phyloP scores from a whole-genome alignment of 2,888 invertebrate genomes.

The Drosophila hawaiiensis region DNA sequence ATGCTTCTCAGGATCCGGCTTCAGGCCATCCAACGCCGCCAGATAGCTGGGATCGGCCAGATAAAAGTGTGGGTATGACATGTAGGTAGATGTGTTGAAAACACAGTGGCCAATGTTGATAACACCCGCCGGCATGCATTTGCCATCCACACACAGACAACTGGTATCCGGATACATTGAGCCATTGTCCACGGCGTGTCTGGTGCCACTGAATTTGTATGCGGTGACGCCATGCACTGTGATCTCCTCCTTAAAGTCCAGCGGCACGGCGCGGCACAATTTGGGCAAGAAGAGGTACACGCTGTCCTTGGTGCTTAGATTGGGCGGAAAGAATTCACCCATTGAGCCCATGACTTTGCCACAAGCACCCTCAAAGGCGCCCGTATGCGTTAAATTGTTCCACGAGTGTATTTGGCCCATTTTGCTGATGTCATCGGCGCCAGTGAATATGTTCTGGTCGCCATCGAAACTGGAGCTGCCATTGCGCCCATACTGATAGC shows the following conservation, averaged over 20 bases:
- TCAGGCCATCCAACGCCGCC: conserved; percentile 89
- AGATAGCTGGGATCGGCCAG: conserved; percentile 90
- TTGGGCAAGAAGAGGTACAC: conserved; percentile 91
- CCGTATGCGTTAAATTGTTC: conserved; percentile 88
- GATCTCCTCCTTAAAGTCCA: conserved; percentile 88
- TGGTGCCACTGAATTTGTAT: conserved; percentile 89
- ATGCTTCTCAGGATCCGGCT: conserved; percentile 89
- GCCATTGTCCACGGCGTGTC: conserved; percentile 89
- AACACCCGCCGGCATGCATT: conserved; percentile 90
- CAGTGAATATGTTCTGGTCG: conserved; percentile 91
- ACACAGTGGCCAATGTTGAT: conserved; percentile 91
- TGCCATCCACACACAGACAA: conserved; percentile 89
- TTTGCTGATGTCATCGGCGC: conserved; percentile 87
- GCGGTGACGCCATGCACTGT: conserved; percentile 87
- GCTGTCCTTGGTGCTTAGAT: conserved; percentile 87
- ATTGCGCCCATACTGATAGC: conserved; percentile 94
- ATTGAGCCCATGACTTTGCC: conserved; percentile 90
- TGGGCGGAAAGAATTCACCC: conserved; percentile 92
- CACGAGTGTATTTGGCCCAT: conserved; percentile 90
- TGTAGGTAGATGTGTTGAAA: conserved; percentile 91
- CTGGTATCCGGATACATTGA: conserved; percentile 87
- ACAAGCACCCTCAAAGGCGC: conserved; percentile 86
- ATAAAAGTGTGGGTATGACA: conserved; percentile 94
- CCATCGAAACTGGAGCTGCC: conserved; percentile 91
- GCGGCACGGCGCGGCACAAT: conserved; percentile 89